These are phyloP conservation scores for Rhegmatorhina hoffmannsi DNA, from an alignment of 2,113 vertebrate species.

Conservation along the genomic window DNA sequence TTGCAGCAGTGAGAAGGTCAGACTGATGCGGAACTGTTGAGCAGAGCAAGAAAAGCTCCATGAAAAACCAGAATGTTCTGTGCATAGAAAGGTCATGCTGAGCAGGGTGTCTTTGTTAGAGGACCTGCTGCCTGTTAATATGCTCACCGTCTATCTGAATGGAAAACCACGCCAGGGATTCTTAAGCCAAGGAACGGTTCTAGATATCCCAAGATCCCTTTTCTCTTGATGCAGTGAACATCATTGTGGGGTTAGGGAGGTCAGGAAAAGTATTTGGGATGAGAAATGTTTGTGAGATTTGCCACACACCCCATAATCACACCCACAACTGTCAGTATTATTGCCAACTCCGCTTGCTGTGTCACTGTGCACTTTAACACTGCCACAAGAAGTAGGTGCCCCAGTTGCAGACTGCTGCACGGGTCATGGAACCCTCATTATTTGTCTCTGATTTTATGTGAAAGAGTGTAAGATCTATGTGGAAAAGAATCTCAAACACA, in stretches of 20 bases:
- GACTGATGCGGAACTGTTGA: background rate
- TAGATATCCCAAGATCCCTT: background rate
- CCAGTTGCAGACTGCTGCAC: background rate
- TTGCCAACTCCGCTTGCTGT: background rate
- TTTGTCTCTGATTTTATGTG: background rate
- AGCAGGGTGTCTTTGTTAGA: background rate
- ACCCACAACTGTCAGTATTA: background rate
- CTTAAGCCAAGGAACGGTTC: background rate
- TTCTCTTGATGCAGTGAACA: background rate
- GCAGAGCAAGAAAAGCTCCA: background rate
- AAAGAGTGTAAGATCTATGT: background rate
- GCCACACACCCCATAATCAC: background rate
- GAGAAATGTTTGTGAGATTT: background rate
- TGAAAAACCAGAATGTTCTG: background rate
- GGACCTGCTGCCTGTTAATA: background rate
- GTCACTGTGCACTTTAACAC: background rate
- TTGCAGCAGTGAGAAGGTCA: background rate
- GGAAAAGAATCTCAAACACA: background rate
- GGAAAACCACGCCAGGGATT: background rate
- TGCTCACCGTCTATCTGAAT: background rate
- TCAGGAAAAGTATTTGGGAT: background rate
- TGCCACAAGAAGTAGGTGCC: accelerated
- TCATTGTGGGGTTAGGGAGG: background rate
- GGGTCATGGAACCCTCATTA: background rate
- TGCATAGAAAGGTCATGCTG: background rate